Conservation (phyloP, 2,888 invertebrate genomes). For the Meliscaeva auricollis region DNA sequence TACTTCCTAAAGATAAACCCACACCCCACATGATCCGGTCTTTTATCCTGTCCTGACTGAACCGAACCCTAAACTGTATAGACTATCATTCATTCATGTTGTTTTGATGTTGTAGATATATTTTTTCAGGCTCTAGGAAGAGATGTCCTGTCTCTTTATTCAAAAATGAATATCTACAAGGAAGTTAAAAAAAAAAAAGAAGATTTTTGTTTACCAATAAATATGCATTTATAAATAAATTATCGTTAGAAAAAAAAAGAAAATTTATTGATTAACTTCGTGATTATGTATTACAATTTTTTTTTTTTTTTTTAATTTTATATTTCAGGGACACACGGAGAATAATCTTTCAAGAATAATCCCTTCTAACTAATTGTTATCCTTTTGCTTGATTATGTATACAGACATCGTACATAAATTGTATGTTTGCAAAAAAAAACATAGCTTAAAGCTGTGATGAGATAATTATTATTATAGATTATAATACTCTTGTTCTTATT, state of each 20-base stretch:
- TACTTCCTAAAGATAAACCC: background rate
- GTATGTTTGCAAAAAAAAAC: no score
- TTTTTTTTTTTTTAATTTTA: no score
- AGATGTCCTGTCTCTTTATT: background rate
- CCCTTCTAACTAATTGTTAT: no score
- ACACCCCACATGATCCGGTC: background rate
- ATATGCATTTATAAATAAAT: conserved; percentile 68
- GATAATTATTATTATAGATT: no score
- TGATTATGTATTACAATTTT: no score
- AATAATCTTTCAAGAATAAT: no score
- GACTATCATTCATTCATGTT: conserved; percentile 28
- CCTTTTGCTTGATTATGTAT: no score
- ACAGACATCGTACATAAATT: no score
- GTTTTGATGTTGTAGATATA: background rate
- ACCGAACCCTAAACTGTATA: conserved; percentile 2
- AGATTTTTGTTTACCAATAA: conserved; percentile 27
- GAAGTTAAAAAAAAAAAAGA: no score
- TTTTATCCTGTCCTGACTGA: conserved; percentile 5
- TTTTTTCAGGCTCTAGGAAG: background rate
- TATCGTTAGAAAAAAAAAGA: conserved; percentile 24
- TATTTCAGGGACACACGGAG: no score
- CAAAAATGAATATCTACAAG: background rate
- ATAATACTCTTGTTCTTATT: no score
- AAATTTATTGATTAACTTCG: conserved; percentile 37
- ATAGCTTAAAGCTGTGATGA: no score